phyloP scores from a whole-genome alignment of 1,140 invertebrate species.

The Drosophila arizonae region DNA sequence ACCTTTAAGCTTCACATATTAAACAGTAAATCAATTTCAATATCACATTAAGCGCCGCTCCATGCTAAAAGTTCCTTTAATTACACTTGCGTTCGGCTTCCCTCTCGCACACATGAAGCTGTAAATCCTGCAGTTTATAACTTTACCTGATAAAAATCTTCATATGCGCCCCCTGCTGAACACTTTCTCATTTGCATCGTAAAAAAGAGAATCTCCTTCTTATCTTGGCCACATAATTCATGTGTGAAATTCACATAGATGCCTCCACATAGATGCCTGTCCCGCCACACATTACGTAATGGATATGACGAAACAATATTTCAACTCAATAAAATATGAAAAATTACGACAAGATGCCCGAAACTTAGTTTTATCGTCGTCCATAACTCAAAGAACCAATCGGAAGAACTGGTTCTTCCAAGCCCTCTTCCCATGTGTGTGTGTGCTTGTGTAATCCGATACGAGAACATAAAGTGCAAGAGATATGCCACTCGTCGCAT shows the following conservation, averaged over 20 bases:
- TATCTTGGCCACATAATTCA: conserved; percentile 28
- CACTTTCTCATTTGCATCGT: conserved; percentile 28
- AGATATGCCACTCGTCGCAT: conserved; percentile 54
- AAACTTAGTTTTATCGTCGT: conserved; percentile 56
- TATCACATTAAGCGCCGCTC: too few relatives aligned
- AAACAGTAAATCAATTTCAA: too few relatives aligned
- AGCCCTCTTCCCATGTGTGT: background rate
- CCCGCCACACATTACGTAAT: conserved; percentile 30
- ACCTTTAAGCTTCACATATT: too few relatives aligned
- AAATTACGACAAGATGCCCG: conserved; percentile 48
- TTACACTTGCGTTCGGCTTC: background rate
- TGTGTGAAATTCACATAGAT: conserved; percentile 21
- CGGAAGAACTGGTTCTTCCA: conserved; percentile 41
- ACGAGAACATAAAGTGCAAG: conserved; percentile 72
- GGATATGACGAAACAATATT: conserved; percentile 66
- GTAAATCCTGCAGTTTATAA: background rate
- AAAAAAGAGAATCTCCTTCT: background rate
- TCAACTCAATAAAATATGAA: conserved; percentile 71
- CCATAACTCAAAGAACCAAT: conserved; percentile 55
- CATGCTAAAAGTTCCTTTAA: too few relatives aligned
- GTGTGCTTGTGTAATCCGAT: conserved; percentile 54
- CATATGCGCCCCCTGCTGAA: background rate
- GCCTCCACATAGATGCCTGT: background rate
- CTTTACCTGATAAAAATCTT: conserved; percentile 23
- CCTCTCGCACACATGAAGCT: too few relatives aligned